Percentiles rank a stretch among this genome's conserved stretches.
Evolutionary conservation across 2,113 vertebrate genomes (phyloP).

Genomic region (Australoheros scitulus): DNA sequence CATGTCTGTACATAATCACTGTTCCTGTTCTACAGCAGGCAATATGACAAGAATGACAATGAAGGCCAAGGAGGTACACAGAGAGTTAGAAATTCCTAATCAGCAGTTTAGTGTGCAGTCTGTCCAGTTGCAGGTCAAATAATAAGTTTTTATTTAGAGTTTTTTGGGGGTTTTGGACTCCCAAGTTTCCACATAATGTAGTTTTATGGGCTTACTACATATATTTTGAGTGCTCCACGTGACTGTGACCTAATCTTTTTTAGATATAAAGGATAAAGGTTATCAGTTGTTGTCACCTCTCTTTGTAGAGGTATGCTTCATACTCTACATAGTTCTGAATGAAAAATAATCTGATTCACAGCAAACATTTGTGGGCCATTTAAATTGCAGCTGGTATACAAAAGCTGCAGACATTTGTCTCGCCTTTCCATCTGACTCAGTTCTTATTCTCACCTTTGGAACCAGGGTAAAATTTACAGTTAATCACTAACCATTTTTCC

Average conservation of each 20-base stretch:
- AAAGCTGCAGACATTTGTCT: neutral
- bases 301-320: neutral
- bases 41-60: slow-evolving; percentile 30
- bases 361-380: neutral
- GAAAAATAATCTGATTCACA: neutral
- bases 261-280: neutral
- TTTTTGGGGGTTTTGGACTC: neutral
- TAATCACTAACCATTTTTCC: neutral
- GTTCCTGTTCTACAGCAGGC: slow-evolving; percentile 38
- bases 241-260: neutral
- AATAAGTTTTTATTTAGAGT: neutral
- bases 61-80: neutral
- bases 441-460: neutral
- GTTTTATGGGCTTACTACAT: neutral
- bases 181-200: neutral
- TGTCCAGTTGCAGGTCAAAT: neutral
- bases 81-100: neutral
- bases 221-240: neutral
- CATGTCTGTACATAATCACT: slow-evolving; percentile 30
- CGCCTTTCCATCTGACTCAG: neutral
- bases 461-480: neutral
- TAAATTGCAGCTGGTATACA: neutral
- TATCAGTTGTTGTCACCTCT: neutral
- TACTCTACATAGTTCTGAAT: neutral
- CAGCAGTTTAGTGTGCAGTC: neutral